These are phyloP conservation scores for Lucilia sericata DNA, from an alignment of 1,140 invertebrate genomes.

Conservation along the genomic window DNA sequence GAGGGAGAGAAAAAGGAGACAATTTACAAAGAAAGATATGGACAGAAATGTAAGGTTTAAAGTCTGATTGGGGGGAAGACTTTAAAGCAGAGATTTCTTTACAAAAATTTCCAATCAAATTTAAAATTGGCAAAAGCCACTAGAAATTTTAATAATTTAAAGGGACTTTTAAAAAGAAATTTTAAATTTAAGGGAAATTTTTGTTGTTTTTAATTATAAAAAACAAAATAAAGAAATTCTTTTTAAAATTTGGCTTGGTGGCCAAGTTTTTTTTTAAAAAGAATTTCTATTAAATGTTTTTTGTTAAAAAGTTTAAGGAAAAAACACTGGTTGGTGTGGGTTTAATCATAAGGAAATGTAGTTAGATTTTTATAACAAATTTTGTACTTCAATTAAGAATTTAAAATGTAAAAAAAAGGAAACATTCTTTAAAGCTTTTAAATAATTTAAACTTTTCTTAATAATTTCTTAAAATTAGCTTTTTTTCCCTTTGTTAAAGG, in stretches of 20 bases:
- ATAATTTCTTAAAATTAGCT: neutral
- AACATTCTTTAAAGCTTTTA: too few species aligned
- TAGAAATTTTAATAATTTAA: too few species aligned
- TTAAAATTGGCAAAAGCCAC: too few species aligned
- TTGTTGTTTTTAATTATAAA: neutral
- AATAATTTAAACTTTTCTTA: too few species aligned
- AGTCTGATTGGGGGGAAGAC: neutral
- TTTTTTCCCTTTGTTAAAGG: neutral
- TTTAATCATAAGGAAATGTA: too few species aligned
- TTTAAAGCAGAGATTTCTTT: slow-evolving; percentile 22
- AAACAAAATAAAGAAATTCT: neutral
- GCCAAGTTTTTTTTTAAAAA: neutral
- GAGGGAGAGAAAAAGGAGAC: neutral
- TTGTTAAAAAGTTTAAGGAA: neutral
- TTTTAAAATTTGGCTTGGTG: too few species aligned
- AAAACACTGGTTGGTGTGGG: too few species aligned
- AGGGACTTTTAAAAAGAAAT: too few species aligned
- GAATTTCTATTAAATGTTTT: neutral
- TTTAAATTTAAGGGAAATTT: slow-evolving; percentile 32
- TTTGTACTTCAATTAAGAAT: too few species aligned
- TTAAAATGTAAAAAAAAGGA: too few species aligned
- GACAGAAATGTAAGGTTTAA: neutral
- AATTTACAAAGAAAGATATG: neutral
- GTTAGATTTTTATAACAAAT: too few species aligned
- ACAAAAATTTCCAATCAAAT: neutral